These are phyloP conservation scores for Cryptocheilus praepositus DNA, from an alignment of 2,888 invertebrate species.

Conservation along the genomic window DNA sequence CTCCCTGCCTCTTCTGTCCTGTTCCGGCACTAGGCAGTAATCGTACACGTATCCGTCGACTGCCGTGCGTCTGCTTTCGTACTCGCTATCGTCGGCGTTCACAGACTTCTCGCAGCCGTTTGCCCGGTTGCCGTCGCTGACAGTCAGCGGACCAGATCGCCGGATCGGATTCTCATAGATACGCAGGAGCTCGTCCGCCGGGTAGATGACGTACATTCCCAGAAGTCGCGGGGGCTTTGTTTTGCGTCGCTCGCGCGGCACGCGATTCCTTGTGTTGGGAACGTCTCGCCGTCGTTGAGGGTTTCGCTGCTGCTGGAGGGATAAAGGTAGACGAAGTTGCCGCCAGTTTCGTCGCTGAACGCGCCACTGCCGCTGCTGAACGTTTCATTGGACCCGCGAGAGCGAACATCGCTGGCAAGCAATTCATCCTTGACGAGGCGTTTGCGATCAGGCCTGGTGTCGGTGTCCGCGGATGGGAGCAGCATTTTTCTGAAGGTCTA, in stretches of 20 bases:
- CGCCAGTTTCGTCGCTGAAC: conserved; percentile 12
- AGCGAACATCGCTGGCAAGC: conserved; percentile 66
- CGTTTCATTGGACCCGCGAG: conserved; percentile 48
- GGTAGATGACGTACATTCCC: conserved; percentile 73
- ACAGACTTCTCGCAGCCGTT: conserved; percentile 26
- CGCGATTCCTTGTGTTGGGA: conserved; percentile 14
- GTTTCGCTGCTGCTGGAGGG: background rate
- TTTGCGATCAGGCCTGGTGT: conserved; percentile 29
- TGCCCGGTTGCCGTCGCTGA: conserved; percentile 14
- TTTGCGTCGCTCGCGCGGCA: conserved; percentile 8
- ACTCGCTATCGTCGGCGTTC: conserved; percentile 23
- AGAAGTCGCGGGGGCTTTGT: conserved; percentile 30
- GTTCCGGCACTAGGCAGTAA: background rate
- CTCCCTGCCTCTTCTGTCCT: background rate
- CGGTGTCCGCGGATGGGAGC: conserved; percentile 28
- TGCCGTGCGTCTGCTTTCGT: no score
- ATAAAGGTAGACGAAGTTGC: background rate
- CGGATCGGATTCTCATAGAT: conserved; percentile 67
- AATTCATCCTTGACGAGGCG: conserved; percentile 54
- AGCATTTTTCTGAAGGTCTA: conserved; percentile 44
- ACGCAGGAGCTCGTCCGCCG: conserved; percentile 69
- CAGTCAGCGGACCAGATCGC: conserved; percentile 38
- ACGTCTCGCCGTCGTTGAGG: background rate
- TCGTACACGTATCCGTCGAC: background rate
- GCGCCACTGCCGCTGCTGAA: conserved; percentile 34